Conservation (phyloP, 2,113 vertebrate species). For the Callithrix jacchus region DNA sequence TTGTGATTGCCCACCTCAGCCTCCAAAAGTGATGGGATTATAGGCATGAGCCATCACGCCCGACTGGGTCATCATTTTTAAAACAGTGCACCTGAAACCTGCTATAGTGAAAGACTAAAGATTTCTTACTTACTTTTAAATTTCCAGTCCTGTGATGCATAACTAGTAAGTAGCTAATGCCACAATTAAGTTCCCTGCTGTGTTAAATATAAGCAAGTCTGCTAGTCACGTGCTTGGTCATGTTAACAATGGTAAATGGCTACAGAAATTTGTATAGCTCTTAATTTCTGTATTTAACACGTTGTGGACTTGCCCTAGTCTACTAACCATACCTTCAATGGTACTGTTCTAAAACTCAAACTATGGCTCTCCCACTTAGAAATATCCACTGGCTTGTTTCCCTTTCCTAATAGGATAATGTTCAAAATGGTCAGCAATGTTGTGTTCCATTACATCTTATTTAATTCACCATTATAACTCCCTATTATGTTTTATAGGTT, state of each 20-base stretch:
- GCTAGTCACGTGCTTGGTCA: no score
- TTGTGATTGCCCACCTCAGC: no score
- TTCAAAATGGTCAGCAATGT: background rate
- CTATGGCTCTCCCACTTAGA: background rate
- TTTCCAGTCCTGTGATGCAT: background rate
- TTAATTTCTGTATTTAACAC: background rate
- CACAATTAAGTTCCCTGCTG: no score
- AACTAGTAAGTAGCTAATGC: background rate
- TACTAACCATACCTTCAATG: background rate
- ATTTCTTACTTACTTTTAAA: background rate
- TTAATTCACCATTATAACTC: background rate
- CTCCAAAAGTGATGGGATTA: no score
- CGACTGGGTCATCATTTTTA: background rate
- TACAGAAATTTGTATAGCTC: accelerated
- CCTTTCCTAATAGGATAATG: background rate
- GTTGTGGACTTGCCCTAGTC: accelerated
- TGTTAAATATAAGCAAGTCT: background rate
- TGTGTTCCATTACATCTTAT: background rate
- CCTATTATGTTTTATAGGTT: background rate
- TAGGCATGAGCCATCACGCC: no score
- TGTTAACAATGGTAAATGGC: background rate
- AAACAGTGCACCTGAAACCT: background rate
- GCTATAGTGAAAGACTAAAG: background rate
- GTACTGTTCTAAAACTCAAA: background rate
- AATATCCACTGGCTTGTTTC: background rate